These are phyloP conservation scores for Oncorhynchus gorbuscha DNA, from an alignment of 2,113 vertebrate genomes.

Conservation along the genomic window DNA sequence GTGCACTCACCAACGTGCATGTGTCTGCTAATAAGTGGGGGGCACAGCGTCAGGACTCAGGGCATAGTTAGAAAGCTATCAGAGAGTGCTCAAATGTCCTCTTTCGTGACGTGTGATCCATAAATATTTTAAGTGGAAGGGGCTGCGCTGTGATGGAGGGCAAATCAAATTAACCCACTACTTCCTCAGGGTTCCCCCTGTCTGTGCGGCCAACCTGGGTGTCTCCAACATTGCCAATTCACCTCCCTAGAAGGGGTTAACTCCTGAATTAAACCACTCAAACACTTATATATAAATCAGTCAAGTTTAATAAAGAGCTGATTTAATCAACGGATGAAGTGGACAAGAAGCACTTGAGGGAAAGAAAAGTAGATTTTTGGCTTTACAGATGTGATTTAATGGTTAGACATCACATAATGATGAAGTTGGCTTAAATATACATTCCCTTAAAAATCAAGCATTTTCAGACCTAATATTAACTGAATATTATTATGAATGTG, in stretches of 20 bases:
- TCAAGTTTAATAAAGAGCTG: conserved; percentile 25
- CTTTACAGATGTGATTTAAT: conserved; percentile 1
- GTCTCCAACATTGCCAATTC: conserved; percentile 53
- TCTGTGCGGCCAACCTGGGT: conserved; percentile 42
- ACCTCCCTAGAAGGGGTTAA: conserved; percentile 55
- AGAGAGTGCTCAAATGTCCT: conserved; percentile 69
- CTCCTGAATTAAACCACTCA: conserved; percentile 49
- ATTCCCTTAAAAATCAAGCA: background rate
- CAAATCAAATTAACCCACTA: conserved; percentile 75
- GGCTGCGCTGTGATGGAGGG: conserved; percentile 64
- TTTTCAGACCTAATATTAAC: background rate
- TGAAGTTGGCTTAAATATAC: conserved; percentile 8
- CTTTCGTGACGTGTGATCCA: conserved; percentile 73
- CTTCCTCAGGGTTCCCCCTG: conserved; percentile 63
- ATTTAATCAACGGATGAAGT: conserved; percentile 15
- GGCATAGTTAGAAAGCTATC: conserved; percentile 60
- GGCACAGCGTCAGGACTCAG: conserved; percentile 41
- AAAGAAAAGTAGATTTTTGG: conserved; percentile 2
- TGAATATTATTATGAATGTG: conserved; percentile 30
- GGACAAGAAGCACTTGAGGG: background rate
- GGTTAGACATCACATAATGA: background rate
- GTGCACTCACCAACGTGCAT: background rate
- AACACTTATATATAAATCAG: conserved; percentile 34
- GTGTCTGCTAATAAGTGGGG: background rate
- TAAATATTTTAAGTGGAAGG: conserved; percentile 77